Percentiles rank a stretch among this genome's conserved stretches.
Evolutionary conservation across 2,113 vertebrate genomes (phyloP).

Genomic region (Pygoscelis adeliae): DNA sequence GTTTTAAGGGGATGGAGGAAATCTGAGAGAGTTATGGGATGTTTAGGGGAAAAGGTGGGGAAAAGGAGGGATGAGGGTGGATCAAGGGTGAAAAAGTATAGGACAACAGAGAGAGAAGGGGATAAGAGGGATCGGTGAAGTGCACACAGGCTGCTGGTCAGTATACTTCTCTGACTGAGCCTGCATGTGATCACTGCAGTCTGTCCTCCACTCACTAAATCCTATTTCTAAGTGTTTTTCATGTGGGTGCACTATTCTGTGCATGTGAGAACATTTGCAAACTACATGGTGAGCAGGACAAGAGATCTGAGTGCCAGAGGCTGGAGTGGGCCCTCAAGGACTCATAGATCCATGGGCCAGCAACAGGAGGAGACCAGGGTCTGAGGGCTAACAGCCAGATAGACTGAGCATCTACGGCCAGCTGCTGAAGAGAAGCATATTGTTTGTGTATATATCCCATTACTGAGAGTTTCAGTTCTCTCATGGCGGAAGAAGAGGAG

Average conservation of each 20-base stretch:
- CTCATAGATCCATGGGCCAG: not conserved
- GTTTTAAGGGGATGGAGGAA: not conserved
- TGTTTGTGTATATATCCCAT: not conserved
- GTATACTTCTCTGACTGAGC: not conserved
- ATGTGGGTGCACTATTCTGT: not conserved
- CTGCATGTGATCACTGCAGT: not conserved
- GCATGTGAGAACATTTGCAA: not conserved
- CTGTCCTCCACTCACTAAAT: not conserved
- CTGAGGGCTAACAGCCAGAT: not conserved
- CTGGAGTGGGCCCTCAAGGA: not conserved
- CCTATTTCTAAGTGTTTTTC: not conserved
- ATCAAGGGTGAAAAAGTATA: not conserved
- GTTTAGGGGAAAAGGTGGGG: not conserved
- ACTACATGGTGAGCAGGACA: not conserved
- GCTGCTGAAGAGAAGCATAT: rapidly evolving
- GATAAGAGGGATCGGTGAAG: not conserved
- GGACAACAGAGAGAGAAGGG: not conserved
- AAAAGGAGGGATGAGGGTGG: not conserved
- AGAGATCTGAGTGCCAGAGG: not conserved
- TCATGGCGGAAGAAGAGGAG: not conserved
- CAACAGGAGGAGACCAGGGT: not conserved
- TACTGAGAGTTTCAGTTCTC: not conserved
- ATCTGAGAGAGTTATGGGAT: not conserved
- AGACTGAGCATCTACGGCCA: not conserved
- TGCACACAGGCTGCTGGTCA: not conserved